Evolutionary conservation across 2,113 vertebrate genomes (phyloP).

Genomic region (Strix uralensis): DNA sequence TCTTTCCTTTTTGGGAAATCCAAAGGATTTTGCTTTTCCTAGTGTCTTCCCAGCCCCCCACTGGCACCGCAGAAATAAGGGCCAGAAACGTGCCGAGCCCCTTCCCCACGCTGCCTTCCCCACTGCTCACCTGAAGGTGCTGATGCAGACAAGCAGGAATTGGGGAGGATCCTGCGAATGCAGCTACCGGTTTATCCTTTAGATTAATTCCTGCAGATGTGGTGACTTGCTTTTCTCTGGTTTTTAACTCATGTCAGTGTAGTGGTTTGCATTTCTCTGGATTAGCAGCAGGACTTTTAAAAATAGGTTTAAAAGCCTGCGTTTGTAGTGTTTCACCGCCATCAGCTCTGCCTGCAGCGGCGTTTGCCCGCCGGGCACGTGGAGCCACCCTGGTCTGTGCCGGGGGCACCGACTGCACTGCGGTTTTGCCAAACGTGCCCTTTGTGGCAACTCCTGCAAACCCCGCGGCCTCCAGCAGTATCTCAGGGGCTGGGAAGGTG

Average conservation of each 20-base stretch:
- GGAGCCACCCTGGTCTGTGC: not conserved
- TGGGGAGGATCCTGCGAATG: not conserved
- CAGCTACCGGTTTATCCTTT: not conserved
- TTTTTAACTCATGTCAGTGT: not conserved
- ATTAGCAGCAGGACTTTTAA: not conserved
- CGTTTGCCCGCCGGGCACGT: not conserved
- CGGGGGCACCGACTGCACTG: not conserved
- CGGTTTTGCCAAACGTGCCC: fast-evolving
- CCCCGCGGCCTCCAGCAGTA: not conserved
- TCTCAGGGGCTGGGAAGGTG: not conserved
- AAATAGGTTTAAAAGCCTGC: not conserved
- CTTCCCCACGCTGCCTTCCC: not conserved
- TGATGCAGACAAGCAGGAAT: not conserved
- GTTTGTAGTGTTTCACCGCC: not conserved
- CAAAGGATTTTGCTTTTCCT: not conserved
- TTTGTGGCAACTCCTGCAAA: not conserved
- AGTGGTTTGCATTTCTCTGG: not conserved
- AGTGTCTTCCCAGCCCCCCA: not conserved
- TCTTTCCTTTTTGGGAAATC: constrained; percentile 20
- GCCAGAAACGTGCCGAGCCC: not conserved
- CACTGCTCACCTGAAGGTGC: not conserved
- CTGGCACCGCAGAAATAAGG: not conserved
- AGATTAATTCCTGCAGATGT: not conserved
- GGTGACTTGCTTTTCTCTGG: not conserved
- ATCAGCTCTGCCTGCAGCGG: not conserved